Base-by-base conservation (phyloP, 2,888 invertebrate genomes). In the Pollenia amentaria region DNA sequence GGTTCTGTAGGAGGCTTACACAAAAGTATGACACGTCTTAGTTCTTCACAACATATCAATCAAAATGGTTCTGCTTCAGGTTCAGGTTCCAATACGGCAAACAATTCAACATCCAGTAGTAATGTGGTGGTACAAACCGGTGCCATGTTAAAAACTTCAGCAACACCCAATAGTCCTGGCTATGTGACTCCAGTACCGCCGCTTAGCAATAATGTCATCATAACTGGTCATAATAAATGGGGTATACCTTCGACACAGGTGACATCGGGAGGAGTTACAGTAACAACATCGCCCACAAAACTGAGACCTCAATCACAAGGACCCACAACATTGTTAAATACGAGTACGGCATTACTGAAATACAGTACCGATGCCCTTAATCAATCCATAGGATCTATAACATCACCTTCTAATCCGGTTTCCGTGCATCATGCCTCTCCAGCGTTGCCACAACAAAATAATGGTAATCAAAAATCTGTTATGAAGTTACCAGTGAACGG, bases 1-100 rank as follows among this genome's bases (percentile, higher is more conserved):
- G 96, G 96, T 16, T 96, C 96, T 0, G 96, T 96, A 14, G 96
- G 96, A 10, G 97, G 97, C 0, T 94, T 97, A 6, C 97, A 97
- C 92, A 97, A 97, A 92, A 97, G 97, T 91, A 97, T 97, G 97
- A 97, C 97, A 10, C 95, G 97, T 53, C 92, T 97, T 85, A 96
- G 96, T 85, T 96, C 96, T 14, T 96, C 96, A 55, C 96, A 97
- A 91, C 96, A 96, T 92, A 96, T 96, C 89, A 96, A 96, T 91
- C 94, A 94, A 81, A 95, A 94, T 75, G 94, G 94, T 65, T 90
- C 89, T 79, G 89, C 87, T 53, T 87, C 87, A 65, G 90, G 90
- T 1, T 90, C 89, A n/a, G 94, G 94, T 75, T 90, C 91, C n/a
- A 91, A 89, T 81, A 90, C 90, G 29, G 90, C 90, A 73, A 90